Conservation (phyloP, 2,888 invertebrate genomes). For the Myopa tessellatipennis region DNA sequence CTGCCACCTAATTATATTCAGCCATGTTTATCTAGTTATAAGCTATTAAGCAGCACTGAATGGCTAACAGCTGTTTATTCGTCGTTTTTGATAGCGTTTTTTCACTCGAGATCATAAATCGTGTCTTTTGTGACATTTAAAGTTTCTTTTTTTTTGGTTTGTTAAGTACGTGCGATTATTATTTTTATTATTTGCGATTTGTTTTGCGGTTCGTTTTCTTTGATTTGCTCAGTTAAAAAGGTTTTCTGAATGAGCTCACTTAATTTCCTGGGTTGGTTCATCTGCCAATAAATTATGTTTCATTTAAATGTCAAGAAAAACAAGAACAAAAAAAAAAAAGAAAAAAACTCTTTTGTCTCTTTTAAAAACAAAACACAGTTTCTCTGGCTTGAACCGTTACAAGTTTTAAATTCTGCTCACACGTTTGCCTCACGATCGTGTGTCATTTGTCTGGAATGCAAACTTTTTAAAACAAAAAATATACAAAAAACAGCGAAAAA, state of each 20-base stretch:
- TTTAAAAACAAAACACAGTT: neutral
- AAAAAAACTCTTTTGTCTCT: too few species aligned
- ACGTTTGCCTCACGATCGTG: neutral
- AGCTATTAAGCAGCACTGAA: neutral
- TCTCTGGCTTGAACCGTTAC: neutral
- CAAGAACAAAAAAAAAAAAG: too few species aligned
- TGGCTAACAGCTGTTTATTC: neutral
- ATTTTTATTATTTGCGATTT: too few species aligned
- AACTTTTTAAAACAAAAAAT: neutral
- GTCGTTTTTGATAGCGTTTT: neutral
- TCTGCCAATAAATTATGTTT: neutral
- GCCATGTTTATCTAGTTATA: neutral
- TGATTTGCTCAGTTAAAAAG: too few species aligned
- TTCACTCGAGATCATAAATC: neutral
- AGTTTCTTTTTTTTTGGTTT: neutral
- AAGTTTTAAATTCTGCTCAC: neutral
- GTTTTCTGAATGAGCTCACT: too few species aligned
- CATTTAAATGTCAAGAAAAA: neutral
- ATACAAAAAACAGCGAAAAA: too few species aligned
- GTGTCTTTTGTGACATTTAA: slow-evolving; percentile 1
- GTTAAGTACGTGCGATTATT: neutral
- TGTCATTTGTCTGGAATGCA: neutral
- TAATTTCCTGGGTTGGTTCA: neutral
- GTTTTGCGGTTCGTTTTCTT: too few species aligned
- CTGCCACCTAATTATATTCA: neutral